Evolutionary conservation across 2,888 invertebrate species (phyloP).

Genomic region (Germaria angustata): DNA sequence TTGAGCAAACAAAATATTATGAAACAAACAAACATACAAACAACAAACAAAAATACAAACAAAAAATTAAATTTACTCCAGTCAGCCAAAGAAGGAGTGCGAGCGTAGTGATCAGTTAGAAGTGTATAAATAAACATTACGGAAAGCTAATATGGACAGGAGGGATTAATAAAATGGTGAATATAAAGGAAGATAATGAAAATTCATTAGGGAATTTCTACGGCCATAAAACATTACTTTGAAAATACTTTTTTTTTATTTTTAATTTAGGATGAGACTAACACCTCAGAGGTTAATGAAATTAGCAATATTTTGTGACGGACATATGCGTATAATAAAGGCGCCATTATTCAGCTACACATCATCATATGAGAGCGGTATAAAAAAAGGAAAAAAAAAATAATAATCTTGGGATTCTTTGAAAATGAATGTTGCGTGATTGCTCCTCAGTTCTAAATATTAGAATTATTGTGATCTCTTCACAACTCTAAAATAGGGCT

Average conservation of each 20-base stretch:
- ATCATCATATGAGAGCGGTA: no score
- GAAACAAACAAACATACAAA: constrained; percentile 50
- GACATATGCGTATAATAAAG: neutral
- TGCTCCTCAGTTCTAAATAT: no score
- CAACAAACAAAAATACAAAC: neutral
- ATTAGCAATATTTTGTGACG: constrained; percentile 29
- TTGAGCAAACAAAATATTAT: constrained; percentile 50
- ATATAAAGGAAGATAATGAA: constrained; percentile 41
- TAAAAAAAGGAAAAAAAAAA: no score
- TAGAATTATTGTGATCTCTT: no score
- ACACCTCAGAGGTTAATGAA: constrained; percentile 34
- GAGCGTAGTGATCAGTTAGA: neutral
- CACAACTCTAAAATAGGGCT: no score
- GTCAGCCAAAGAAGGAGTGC: neutral
- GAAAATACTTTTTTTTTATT: neutral
- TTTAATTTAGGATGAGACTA: neutral
- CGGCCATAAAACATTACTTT: neutral
- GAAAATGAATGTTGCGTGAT: no score
- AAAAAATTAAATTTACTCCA: neutral
- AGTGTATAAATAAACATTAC: constrained; percentile 24
- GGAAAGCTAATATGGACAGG: constrained; percentile 40
- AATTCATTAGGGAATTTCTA: constrained; percentile 21
- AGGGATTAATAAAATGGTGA: constrained; percentile 48
- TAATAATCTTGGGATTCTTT: no score
- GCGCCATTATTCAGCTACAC: no score